Evolutionary conservation across 2,888 invertebrate species (phyloP).

Genomic region (Mongoloraphidia duomilia): DNA sequence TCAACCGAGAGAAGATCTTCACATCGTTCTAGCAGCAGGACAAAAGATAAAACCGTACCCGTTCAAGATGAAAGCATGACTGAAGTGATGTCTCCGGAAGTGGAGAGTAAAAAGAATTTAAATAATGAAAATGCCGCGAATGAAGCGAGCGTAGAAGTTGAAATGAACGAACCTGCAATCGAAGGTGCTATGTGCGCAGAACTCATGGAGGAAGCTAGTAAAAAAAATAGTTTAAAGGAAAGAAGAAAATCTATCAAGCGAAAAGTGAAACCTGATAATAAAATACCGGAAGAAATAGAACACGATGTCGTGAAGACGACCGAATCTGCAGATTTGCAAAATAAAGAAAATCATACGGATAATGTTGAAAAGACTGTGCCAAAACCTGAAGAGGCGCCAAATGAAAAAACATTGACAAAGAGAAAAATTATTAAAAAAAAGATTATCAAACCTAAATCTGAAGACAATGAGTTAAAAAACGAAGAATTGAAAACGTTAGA

Average conservation of each 20-base stretch:
- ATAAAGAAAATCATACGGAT: constrained; percentile 16
- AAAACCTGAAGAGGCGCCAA: constrained; percentile 15
- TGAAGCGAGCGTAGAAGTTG: constrained; percentile 17
- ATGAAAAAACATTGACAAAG: constrained; percentile 20
- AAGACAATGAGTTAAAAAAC: constrained; percentile 14
- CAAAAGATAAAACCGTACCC: constrained; percentile 12
- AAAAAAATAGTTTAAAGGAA: constrained; percentile 19
- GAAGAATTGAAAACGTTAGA: constrained; percentile 10
- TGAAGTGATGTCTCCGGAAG: constrained; percentile 20
- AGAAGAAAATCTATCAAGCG: constrained; percentile 12
- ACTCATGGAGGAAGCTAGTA: constrained; percentile 29
- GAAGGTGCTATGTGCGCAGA: constrained; percentile 31
- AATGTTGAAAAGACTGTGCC: constrained; percentile 13
- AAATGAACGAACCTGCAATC: constrained; percentile 6
- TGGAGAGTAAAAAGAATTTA: constrained; percentile 23
- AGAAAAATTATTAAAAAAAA: constrained; percentile 26
- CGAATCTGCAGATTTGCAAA: constrained; percentile 18
- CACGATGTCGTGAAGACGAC: constrained; percentile 27
- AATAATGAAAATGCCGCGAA: constrained; percentile 20
- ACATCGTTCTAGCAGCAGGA: constrained; percentile 15
- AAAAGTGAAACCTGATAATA: constrained; percentile 8
- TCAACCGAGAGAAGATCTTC: background rate
- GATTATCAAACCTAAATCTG: constrained; percentile 26
- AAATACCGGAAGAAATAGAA: constrained; percentile 22
- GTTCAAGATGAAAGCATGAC: constrained; percentile 12